A percentile compares a stretch with the other conserved stretches of the same genome.
These are phyloP conservation scores for Lasioglossum calceatum DNA, from an alignment of 2,888 invertebrate genomes.

Conservation along the genomic window DNA sequence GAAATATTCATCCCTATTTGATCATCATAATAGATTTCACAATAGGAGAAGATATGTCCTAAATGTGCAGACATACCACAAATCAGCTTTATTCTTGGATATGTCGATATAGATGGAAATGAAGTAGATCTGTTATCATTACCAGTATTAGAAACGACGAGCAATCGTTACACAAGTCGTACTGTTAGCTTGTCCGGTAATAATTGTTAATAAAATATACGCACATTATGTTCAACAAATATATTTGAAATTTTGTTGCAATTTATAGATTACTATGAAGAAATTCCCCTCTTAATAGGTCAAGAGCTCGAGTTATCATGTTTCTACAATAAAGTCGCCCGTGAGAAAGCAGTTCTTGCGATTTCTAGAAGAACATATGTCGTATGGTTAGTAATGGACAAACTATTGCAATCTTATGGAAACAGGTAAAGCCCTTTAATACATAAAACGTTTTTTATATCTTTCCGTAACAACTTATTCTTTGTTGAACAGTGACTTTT, in stretches of 20 bases:
- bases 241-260: neutral
- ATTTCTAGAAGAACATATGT: slow-evolving; percentile 30
- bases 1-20: neutral
- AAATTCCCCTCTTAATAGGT: slow-evolving; percentile 53
- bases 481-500: slow-evolving; percentile 32
- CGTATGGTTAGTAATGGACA: slow-evolving; percentile 58
- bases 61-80: slow-evolving; percentile 52
- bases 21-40: neutral
- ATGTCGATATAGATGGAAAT: slow-evolving; percentile 53
- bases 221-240: neutral
- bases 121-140: slow-evolving; percentile 58
- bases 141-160: slow-evolving; percentile 54
- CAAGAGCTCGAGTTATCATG: slow-evolving; percentile 61
- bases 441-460: neutral
- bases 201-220: slow-evolving; percentile 4
- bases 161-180: slow-evolving; percentile 59
- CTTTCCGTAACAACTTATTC: neutral
- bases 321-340: slow-evolving; percentile 51
- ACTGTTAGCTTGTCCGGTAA: slow-evolving; percentile 62
- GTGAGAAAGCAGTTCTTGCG: slow-evolving; percentile 14
- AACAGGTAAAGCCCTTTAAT: slow-evolving; percentile 22
- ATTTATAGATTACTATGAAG: slow-evolving; percentile 57
- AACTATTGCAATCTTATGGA: slow-evolving; percentile 36
- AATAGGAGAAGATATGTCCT: slow-evolving; percentile 53
- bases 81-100: slow-evolving; percentile 59